Base-by-base conservation (phyloP, 2,888 invertebrate genomes). In the Dorcus parallelipipedus region DNA sequence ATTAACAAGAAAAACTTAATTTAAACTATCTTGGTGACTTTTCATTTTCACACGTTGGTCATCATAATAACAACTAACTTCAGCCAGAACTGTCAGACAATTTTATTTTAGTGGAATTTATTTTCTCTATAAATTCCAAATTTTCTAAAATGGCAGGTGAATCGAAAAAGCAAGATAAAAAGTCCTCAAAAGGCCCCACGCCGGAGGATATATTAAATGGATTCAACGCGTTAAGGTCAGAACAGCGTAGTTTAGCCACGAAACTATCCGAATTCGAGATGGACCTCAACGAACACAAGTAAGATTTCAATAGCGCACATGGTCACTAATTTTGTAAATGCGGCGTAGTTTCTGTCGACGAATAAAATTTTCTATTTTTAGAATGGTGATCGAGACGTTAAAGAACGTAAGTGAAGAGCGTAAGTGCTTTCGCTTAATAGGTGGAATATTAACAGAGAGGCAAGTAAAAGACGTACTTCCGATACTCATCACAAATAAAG, bases 231-330 rank as follows among this genome's bases (percentile, higher is more conserved):
- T 83, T 97, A 53, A 83, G 97, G 48, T 87, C 86, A 68, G 96
- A 97, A 74, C 97, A 97, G 79, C 83, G 95, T 71, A 85, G 86
- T 69, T 80, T 95, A 69, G 91, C 92, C 33, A 88, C 86, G 69
- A 97, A 96, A 83, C 84, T 97, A 61, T 89, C 92, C 1, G 96
- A 97, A 80, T 82, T 97, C 70, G 95, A 97, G 82, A 86, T 90
- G 84, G 97, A 98, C 78, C 83, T 93, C 62, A 95, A 93, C 76
- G 97, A 98, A 80, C 97, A 97, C 83, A 96, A 93, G 97, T 97
- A 81, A 82, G 82, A 43, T 33, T 33, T 33, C 26, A 6, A 53
- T 49, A 49, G 9, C 41, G 49, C 52, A 57, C 57, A 57, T 57
- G 52, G 41, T 57, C 10, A 42, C 9, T 17, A 45, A 45, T 45